Evolutionary conservation across 2,113 vertebrate species (phyloP).

Genomic region (Poicephalus meyeri): DNA sequence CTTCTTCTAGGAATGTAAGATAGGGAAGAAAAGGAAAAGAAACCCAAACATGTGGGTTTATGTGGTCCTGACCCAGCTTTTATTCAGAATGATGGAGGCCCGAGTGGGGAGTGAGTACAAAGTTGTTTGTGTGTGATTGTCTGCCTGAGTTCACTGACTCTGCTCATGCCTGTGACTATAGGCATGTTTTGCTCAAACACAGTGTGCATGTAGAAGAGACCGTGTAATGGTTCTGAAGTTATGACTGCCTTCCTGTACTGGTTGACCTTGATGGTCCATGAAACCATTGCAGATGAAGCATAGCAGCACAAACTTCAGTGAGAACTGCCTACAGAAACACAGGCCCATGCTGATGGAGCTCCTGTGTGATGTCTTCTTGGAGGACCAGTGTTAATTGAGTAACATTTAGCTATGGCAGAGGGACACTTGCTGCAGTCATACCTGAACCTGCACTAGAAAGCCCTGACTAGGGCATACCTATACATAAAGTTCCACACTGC

Average conservation of each 20-base stretch:
- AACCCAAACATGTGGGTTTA: background rate
- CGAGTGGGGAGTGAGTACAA: background rate
- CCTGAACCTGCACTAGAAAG: background rate
- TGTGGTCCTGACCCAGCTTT: background rate
- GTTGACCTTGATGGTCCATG: background rate
- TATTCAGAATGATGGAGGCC: background rate
- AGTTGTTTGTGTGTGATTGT: background rate
- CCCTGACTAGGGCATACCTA: background rate
- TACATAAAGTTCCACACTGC: background rate
- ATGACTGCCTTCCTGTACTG: background rate
- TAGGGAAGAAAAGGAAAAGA: background rate
- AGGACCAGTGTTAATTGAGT: background rate
- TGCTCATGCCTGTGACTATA: background rate
- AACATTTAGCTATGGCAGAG: background rate
- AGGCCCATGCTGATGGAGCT: fast-evolving
- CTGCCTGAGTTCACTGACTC: background rate
- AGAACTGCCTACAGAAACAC: background rate
- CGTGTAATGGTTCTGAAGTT: background rate
- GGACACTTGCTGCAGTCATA: background rate
- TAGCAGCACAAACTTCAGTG: background rate
- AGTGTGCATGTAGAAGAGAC: fast-evolving
- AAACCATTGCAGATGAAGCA: background rate
- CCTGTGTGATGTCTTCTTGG: background rate
- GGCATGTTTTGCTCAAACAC: background rate
- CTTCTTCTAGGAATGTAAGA: conserved; percentile 3